phyloP scores from a whole-genome alignment of 92 coral and sea anemone genomes.

The Epizoanthus stellaris region DNA sequence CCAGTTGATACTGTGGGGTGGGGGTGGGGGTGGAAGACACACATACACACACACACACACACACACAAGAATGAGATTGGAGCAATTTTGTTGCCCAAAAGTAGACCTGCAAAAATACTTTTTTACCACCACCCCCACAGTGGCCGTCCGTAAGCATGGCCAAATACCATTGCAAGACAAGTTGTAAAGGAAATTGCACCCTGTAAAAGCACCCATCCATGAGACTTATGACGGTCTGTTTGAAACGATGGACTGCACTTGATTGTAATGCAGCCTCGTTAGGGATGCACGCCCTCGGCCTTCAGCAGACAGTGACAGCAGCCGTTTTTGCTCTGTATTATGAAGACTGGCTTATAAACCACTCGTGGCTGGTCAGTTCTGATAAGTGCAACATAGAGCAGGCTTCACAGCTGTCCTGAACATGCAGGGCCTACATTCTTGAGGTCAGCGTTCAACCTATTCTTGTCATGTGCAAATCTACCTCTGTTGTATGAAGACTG shows the following conservation, averaged over 20 bases:
- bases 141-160: too few species aligned
- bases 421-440: neutral
- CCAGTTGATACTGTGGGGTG: too few species aligned
- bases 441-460: neutral
- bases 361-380: constrained; percentile 51
- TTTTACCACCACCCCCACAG: too few species aligned
- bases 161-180: too few species aligned
- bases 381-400: constrained; percentile 72
- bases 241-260: neutral
- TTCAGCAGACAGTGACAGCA: neutral
- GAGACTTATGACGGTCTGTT: neutral
- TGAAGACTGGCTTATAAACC: constrained; percentile 59
- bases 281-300: too few species aligned
- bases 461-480: neutral
- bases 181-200: too few species aligned
- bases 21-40: too few species aligned
- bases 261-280: neutral
- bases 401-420: constrained; percentile 13
- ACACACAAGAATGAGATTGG: too few species aligned
- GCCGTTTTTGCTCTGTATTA: constrained; percentile 25
- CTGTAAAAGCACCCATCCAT: too few species aligned
- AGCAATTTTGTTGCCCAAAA: neutral
- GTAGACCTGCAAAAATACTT: too few species aligned
- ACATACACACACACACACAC: neutral
- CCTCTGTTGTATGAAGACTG: constrained; percentile 42